These are phyloP conservation scores for Omphaloscelis lunosa DNA, from an alignment of 2,888 invertebrate genomes.

Conservation along the genomic window DNA sequence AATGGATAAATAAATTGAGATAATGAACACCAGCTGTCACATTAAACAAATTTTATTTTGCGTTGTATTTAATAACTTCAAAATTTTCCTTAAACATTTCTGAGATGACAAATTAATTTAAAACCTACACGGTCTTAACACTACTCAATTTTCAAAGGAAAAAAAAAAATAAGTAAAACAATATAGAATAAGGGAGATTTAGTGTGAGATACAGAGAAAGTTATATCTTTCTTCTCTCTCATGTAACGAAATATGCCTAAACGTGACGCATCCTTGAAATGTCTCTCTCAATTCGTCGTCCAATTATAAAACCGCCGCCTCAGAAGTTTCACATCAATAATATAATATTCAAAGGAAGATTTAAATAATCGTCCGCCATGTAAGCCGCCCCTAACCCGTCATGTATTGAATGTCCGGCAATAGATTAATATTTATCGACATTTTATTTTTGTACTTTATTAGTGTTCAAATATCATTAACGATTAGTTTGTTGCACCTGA, in stretches of 20 bases:
- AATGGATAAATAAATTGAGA: constrained; percentile 14
- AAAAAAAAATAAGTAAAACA: too few species aligned
- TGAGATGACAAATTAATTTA: background rate
- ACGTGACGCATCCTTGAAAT: too few species aligned
- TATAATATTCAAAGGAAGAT: background rate
- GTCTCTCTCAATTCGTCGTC: too few species aligned
- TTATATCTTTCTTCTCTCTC: too few species aligned
- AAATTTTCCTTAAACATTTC: background rate
- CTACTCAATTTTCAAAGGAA: too few species aligned
- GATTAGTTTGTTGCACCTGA: constrained; percentile 84
- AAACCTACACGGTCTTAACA: background rate
- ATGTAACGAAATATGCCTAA: too few species aligned
- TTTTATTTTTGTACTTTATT: constrained; percentile 87
- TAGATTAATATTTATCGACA: constrained; percentile 88
- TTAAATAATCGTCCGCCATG: constrained; percentile 66
- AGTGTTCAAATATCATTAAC: constrained; percentile 88
- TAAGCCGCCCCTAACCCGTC: constrained; percentile 72
- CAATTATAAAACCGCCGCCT: too few species aligned
- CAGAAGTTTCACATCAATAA: too few species aligned
- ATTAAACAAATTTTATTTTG: constrained; percentile 20
- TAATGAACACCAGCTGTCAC: constrained; percentile 22
- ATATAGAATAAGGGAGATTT: too few species aligned
- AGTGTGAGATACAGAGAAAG: too few species aligned
- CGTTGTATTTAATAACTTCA: background rate
- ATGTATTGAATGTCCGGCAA: constrained; percentile 82